Evolutionary conservation across 2,797 vertebrate species (phyloP).

Genomic region (Forpus xanthops): DNA sequence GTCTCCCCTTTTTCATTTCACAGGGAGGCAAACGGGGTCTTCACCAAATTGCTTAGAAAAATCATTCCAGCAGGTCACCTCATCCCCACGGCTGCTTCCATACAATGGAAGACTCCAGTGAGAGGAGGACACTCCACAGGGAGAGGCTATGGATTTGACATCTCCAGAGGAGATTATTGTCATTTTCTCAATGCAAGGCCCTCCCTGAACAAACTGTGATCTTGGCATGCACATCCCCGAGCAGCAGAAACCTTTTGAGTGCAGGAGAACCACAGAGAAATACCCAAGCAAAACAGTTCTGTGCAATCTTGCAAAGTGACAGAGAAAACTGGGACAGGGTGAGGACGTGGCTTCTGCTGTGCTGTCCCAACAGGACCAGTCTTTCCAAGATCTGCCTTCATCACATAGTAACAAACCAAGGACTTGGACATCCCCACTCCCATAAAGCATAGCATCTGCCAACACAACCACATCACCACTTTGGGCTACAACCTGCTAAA

Average conservation of each 20-base stretch:
- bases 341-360: neutral
- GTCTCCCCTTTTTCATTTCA: neutral
- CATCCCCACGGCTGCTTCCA: neutral
- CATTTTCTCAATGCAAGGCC: neutral
- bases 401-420: neutral
- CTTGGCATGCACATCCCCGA: rapidly evolving
- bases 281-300: neutral
- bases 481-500: neutral
- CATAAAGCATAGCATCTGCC: neutral
- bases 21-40: neutral
- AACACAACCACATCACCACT: neutral
- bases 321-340: rapidly evolving
- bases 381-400: neutral
- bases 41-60: neutral
- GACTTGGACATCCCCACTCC: neutral
- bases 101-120: neutral
- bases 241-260: neutral
- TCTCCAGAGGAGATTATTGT: neutral
- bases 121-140: neutral
- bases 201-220: neutral
- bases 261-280: neutral
- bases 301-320: neutral
- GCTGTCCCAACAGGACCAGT: neutral
- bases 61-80: neutral
- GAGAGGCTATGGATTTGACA: neutral